These are phyloP conservation scores for Cephonodes hylas DNA, from an alignment of 2,888 invertebrate species.

Conservation along the genomic window DNA sequence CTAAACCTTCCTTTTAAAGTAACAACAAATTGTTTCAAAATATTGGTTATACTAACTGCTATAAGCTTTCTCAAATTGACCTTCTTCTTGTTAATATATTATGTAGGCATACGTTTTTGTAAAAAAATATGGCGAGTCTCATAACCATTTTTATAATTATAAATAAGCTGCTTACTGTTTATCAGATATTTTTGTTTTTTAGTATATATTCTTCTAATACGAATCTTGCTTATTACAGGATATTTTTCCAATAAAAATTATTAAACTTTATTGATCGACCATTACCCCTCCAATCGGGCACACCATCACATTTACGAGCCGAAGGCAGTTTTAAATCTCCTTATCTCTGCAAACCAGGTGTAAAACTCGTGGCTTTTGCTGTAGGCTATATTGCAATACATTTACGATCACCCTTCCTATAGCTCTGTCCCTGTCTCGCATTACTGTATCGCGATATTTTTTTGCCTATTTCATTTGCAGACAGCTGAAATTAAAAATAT, in stretches of 20 bases:
- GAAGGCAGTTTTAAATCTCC: constrained; percentile 50
- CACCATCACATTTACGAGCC: constrained; percentile 32
- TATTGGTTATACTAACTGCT: no score
- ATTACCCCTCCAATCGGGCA: constrained; percentile 13
- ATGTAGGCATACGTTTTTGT: no score
- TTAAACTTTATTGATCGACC: neutral
- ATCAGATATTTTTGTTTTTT: neutral
- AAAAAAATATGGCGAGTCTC: no score
- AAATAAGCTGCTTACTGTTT: no score
- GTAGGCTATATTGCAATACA: constrained; percentile 52
- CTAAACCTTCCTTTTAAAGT: no score
- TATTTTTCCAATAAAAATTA: neutral
- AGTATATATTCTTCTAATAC: neutral
- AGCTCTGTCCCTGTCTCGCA: constrained; percentile 20
- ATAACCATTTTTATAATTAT: no score
- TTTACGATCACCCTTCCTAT: constrained; percentile 66
- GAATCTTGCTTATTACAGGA: neutral
- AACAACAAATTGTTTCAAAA: no score
- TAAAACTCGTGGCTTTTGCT: constrained; percentile 57
- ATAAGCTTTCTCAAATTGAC: no score
- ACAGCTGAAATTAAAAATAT: neutral
- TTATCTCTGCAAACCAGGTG: constrained; percentile 65
- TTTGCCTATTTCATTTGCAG: neutral
- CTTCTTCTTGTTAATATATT: no score
- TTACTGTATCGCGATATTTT: constrained; percentile 14